Conservation (phyloP, 1,140 invertebrate species). For the Zaprionus nigranus region DNA sequence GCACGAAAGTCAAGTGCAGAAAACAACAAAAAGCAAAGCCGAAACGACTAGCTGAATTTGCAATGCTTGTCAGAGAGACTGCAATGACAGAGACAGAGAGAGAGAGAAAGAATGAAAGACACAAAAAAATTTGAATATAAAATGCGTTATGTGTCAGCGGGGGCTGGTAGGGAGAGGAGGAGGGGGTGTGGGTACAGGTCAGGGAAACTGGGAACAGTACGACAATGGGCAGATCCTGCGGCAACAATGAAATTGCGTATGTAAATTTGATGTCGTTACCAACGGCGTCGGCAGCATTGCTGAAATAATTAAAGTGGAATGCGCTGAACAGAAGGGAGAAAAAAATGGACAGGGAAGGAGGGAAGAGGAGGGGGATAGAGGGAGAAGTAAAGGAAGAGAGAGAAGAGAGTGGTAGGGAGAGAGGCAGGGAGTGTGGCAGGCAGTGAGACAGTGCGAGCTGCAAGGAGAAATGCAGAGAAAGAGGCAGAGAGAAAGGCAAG, state of each 20-base stretch:
- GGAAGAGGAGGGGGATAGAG: background rate
- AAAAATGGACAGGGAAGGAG: constrained; percentile 33
- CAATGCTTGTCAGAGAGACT: constrained; percentile 61
- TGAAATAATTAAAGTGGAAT: constrained; percentile 83
- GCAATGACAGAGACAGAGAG: constrained; percentile 36
- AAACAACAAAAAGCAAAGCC: constrained; percentile 36
- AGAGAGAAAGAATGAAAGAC: background rate
- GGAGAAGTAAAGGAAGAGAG: background rate
- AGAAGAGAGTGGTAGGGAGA: too few species aligned
- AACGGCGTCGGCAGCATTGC: constrained; percentile 68
- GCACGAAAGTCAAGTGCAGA: constrained; percentile 48
- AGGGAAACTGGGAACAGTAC: constrained; percentile 40
- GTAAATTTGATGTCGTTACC: constrained; percentile 82
- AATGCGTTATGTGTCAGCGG: constrained; percentile 69
- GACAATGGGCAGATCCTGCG: constrained; percentile 70
- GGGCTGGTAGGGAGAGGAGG: background rate
- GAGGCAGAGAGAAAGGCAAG: background rate
- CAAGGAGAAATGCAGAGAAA: background rate
- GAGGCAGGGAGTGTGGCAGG: background rate
- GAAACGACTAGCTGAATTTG: constrained; percentile 62
- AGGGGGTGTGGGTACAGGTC: constrained; percentile 7
- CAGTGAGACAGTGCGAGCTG: background rate
- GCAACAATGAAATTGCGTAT: constrained; percentile 83
- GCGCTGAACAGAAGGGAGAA: constrained; percentile 26
- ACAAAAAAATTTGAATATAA: constrained; percentile 79